Evolutionary conservation across 2,888 invertebrate species (phyloP), one percentile per base, ranked within the genome.

Genomic region (Koerneria pararmatus): DNA sequence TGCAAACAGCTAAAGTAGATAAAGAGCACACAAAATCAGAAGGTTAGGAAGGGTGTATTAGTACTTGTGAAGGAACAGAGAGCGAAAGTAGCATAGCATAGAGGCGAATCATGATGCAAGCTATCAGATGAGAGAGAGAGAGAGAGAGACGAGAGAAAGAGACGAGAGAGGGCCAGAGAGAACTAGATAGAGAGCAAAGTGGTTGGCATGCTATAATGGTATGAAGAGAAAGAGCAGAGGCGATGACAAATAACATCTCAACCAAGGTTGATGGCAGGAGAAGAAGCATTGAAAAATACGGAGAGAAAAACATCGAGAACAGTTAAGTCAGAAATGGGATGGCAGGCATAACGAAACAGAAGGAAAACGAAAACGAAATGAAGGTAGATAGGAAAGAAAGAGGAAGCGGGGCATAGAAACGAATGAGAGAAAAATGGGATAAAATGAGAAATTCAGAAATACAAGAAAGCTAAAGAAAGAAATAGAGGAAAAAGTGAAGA

Each of bases 71-170:
- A n/a, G n/a, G n/a, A n/a, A n/a, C n/a, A n/a, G n/a, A n/a, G n/a
- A n/a, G n/a, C n/a, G n/a, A n/a, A n/a, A n/a, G n/a, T n/a, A n/a
- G n/a, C n/a, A n/a, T n/a, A n/a, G n/a, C n/a, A n/a, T n/a, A n/a
- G n/a, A n/a, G n/a, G n/a, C n/a, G n/a, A n/a, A n/a, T n/a, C n/a
- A n/a, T n/a, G n/a, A n/a, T n/a, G n/a, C n/a, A n/a, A n/a, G n/a
- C n/a, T n/a, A n/a, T n/a, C 51, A 51, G 51, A 5, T 15, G 57
- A 69, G 64, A 37, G 61, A 34, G 60, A 59, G 65, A 54, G 60
- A 59, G 48, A 35, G 22, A 48, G 35, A 27, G 29, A 27, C 32
- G 53, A 32, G 22, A 51, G 49, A 57, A 48, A 41, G 41, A 48
- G 54, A 31, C 15, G 54, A 63, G 37, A 60, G 34, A 35, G 24